Evolutionary conservation across 37 sponge, comb jelly and placozoan species (phyloP), one percentile per base, ranked within the genome.

Genomic region (Ianthella basta): DNA sequence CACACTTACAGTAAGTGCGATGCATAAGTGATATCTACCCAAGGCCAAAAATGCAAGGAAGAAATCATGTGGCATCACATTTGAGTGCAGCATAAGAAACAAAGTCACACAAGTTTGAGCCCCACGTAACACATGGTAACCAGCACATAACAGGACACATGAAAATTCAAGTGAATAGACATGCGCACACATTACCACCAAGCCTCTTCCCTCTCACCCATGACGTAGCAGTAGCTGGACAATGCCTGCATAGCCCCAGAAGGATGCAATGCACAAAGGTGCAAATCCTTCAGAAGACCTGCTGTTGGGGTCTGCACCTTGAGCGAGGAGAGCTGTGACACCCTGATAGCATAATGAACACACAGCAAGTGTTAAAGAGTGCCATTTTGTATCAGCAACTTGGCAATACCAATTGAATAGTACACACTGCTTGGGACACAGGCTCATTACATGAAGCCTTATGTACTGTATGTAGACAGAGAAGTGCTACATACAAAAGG

Each of bases 191-290:
- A 63, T 30, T 8, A 8, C 29, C 65, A 63, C 8, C 4, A 8
- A 29, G 20, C 32, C 27, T 15, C 33, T n/a, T 37, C 29, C 24
- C 36, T 20, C 87, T 59, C 55, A 93, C 94, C 85, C 82, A 38
- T 68, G 50, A 0, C 83, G 55, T 2, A 93, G 85, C 10, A 93
- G 83, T 0, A 83, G 65, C 57, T 89, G 87, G 41, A 78, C 84
- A 15, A 89, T 89, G 73, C 89, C 90, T 32, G 87, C 63, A 69
- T 93, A 59, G n/a, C 94, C 94, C 94, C 90, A 89, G 80, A 93
- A 93, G 15, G 94, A 90, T 36, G 94, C 94, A 59, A 89, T 87
- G 68, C 90, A 89, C 36, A 93, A 80, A 63, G 94, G 94, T 39
- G 79, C 40, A 38, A 87, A 89, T 27, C 94, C 94, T 23, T 93